These are phyloP conservation scores for Picus viridis DNA, from an alignment of 2,797 vertebrate species.

Conservation along the genomic window DNA sequence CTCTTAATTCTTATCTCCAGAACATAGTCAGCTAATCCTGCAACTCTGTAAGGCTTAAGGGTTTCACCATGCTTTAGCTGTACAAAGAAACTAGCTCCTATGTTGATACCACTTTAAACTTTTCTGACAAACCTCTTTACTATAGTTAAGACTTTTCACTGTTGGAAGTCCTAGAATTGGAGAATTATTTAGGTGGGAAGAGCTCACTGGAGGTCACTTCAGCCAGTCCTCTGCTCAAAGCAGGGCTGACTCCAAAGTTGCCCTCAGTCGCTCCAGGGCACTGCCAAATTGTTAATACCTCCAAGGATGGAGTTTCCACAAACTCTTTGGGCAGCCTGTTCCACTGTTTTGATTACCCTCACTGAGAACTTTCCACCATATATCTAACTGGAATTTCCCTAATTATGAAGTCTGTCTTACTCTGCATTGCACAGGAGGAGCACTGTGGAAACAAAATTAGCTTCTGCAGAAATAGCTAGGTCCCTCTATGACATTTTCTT, in stretches of 20 bases:
- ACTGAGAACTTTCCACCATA: neutral
- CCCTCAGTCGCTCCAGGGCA: rapidly evolving
- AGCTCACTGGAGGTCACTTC: neutral
- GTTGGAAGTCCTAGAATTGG: neutral
- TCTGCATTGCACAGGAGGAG: neutral
- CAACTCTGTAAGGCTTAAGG: neutral
- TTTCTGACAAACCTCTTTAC: neutral
- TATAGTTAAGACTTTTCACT: neutral
- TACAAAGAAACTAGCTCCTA: neutral
- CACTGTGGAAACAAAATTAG: neutral
- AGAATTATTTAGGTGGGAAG: neutral
- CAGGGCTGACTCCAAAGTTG: neutral
- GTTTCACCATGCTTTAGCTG: neutral
- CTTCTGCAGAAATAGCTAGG: neutral
- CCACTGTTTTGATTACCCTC: neutral
- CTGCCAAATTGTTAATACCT: neutral
- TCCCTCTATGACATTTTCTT: neutral
- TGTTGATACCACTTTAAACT: neutral
- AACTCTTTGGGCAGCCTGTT: neutral
- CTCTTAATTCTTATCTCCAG: neutral
- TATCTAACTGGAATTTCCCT: neutral
- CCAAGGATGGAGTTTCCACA: neutral
- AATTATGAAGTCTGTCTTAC: neutral
- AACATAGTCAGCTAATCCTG: neutral
- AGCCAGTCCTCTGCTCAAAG: neutral